These are phyloP conservation scores for Nomada flava DNA, from an alignment of 2,888 invertebrate species.

Conservation along the genomic window DNA sequence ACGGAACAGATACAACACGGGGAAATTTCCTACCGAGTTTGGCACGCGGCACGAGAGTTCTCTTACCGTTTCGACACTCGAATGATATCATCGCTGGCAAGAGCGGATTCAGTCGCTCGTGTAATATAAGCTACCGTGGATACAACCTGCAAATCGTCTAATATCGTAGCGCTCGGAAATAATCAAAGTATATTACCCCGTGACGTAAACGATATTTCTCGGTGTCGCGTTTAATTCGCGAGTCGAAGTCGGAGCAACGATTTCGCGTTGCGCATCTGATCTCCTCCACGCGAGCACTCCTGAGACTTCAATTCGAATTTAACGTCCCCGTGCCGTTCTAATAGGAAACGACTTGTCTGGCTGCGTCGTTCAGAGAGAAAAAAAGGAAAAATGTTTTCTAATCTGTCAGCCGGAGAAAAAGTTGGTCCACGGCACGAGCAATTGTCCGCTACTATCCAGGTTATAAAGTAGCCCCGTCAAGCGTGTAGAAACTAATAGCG, in stretches of 20 bases:
- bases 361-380: neutral
- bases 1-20: conserved; percentile 32
- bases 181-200: conserved; percentile 9
- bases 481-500: conserved; percentile 58
- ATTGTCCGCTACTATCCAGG: conserved; percentile 35
- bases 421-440: neutral
- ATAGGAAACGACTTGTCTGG: neutral
- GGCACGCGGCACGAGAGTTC: conserved; percentile 58
- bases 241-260: neutral
- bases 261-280: neutral
- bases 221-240: too few species aligned
- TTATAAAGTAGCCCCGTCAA: conserved; percentile 41
- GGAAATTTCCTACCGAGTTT: conserved; percentile 48
- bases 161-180: conserved; percentile 20
- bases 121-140: conserved; percentile 31
- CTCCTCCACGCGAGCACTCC: too few species aligned
- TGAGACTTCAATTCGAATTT: neutral
- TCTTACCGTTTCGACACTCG: conserved; percentile 70
- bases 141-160: conserved; percentile 45
- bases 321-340: neutral
- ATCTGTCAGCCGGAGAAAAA: conserved; percentile 20
- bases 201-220: neutral
- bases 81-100: conserved; percentile 72
- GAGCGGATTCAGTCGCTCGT: conserved; percentile 67
- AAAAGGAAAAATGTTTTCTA: conserved; percentile 22